Percentiles rank a stretch among this genome's conserved stretches.
These are phyloP conservation scores for Oryzias celebensis DNA, from an alignment of 2,113 vertebrate species.

Conservation along the genomic window DNA sequence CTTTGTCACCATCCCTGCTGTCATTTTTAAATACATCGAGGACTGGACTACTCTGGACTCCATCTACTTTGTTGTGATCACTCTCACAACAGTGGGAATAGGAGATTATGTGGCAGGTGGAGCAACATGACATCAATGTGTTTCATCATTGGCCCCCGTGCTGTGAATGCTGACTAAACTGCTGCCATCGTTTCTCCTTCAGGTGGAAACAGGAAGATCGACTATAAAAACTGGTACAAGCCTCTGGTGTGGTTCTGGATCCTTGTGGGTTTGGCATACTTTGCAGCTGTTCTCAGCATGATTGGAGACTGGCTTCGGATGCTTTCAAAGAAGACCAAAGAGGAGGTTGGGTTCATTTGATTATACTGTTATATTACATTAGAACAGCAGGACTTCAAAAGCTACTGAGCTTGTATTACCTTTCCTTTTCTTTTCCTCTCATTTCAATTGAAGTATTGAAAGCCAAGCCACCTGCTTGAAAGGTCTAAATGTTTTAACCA, in stretches of 20 bases:
- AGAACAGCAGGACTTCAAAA: conserved; percentile 7
- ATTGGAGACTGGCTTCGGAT: conserved; percentile 98
- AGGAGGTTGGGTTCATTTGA: conserved; percentile 84
- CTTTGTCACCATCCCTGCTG: conserved; percentile 94
- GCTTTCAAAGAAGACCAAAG: conserved; percentile 97
- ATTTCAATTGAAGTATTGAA: too few species aligned
- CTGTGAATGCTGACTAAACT: not conserved
- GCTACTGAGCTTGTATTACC: too few species aligned
- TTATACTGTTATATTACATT: conserved; percentile 23
- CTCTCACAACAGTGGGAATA: conserved; percentile 95
- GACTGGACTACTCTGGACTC: conserved; percentile 93
- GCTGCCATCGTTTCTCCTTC: conserved; percentile 33
- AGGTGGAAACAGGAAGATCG: conserved; percentile 89
- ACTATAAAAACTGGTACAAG: conserved; percentile 95
- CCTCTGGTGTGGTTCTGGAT: conserved; percentile 98
- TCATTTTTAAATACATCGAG: conserved; percentile 94
- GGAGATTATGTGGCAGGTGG: conserved; percentile 98
- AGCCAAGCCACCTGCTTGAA: too few species aligned
- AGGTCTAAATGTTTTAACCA: too few species aligned
- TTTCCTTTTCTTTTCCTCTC: not conserved
- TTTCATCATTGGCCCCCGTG: not conserved
- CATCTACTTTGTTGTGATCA: conserved; percentile 98
- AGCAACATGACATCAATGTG: not conserved
- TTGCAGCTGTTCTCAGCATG: conserved; percentile 98
- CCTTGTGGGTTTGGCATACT: conserved; percentile 95